Percentiles rank a stretch among this genome's conserved stretches.
phyloP scores from a whole-genome alignment of 30 jellyfish, hydroid and myxozoan genomes.

The Hydractinia echinata region DNA sequence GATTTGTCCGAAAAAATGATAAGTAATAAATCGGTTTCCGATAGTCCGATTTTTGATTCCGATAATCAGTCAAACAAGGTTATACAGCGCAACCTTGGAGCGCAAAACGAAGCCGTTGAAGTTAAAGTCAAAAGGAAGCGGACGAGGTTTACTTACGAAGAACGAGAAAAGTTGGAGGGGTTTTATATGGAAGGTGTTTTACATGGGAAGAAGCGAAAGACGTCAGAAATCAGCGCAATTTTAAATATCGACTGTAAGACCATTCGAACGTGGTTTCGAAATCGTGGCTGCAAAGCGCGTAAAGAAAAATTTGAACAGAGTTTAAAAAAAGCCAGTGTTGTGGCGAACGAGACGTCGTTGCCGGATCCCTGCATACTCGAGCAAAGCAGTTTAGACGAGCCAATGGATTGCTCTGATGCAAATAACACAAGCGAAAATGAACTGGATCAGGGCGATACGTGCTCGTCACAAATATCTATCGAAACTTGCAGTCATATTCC shows the following conservation, averaged over 20 bases:
- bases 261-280: slow-evolving; percentile 11
- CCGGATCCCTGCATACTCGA: no score
- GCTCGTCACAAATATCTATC: no score
- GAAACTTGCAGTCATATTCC: no score
- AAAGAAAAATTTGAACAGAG: not conserved
- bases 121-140: not conserved
- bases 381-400: no score
- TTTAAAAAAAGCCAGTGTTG: not conserved
- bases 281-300: not conserved
- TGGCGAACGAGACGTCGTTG: not conserved
- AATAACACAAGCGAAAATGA: no score
- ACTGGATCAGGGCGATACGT: no score
- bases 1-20: no score
- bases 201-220: slow-evolving; percentile 5
- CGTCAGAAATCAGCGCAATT: not conserved
- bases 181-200: not conserved
- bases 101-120: not conserved
- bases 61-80: no score
- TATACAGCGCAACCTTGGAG: not conserved
- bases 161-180: not conserved
- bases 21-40: no score
- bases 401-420: no score
- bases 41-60: no score
- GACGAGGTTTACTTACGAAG: not conserved
- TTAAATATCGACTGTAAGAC: not conserved